These are phyloP conservation scores for Gobio occitaniae DNA, from an alignment of 2,797 vertebrate species.

Conservation along the genomic window DNA sequence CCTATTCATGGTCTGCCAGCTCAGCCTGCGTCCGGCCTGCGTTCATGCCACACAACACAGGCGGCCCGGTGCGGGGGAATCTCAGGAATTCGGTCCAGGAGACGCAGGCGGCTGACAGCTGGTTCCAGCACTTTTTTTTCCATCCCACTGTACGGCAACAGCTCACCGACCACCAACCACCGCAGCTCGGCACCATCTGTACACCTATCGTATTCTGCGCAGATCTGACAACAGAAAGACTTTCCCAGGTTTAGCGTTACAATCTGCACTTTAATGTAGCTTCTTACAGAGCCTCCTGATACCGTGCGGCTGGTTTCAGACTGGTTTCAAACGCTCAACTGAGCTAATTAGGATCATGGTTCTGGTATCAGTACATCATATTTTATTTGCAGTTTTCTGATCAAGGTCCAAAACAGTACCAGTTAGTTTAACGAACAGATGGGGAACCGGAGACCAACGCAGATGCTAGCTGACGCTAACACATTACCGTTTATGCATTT, in stretches of 20 bases:
- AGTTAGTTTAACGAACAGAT: conserved; percentile 22
- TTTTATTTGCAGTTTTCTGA: conserved; percentile 11
- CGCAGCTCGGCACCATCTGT: conserved; percentile 44
- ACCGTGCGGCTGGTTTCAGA: not conserved
- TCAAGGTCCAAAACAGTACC: not conserved
- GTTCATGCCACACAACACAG: conserved; percentile 76
- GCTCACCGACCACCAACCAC: conserved; percentile 32
- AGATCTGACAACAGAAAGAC: conserved; percentile 35
- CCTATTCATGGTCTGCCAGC: conserved; percentile 81
- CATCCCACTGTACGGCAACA: conserved; percentile 31
- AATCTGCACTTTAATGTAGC: not conserved
- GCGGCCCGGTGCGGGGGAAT: conserved; percentile 54
- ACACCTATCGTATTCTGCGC: conserved; percentile 46
- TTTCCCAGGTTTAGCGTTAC: conserved; percentile 40
- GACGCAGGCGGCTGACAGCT: conserved; percentile 55
- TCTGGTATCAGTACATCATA: conserved; percentile 17
- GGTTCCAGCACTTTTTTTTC: conserved; percentile 32
- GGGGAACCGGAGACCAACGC: not conserved
- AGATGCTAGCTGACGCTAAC: conserved; percentile 26
- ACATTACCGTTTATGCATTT: not conserved
- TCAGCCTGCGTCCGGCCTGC: conserved; percentile 65
- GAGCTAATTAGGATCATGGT: conserved; percentile 13
- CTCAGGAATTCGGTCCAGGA: conserved; percentile 63
- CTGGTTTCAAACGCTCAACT: not conserved
- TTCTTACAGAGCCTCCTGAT: not conserved